Conservation (phyloP, 2,888 invertebrate genomes). For the Diploptera punctata region DNA sequence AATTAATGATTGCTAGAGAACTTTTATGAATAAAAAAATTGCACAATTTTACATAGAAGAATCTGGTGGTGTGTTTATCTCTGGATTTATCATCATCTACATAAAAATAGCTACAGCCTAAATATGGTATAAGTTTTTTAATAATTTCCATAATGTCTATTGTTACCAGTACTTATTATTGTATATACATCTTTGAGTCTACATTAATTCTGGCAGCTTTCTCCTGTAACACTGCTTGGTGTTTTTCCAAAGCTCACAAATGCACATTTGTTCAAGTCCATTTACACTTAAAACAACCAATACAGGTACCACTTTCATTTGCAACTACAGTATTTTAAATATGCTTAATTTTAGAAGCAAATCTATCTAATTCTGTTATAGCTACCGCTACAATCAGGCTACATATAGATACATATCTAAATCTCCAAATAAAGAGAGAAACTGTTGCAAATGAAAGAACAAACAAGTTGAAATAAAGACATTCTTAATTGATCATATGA, state of each 20-base stretch:
- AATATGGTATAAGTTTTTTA: too few species aligned
- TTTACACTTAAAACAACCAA: neutral
- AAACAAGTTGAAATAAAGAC: neutral
- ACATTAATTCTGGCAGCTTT: neutral
- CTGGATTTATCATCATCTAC: too few species aligned
- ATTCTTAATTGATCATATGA: constrained; percentile 9
- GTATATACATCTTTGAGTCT: too few species aligned
- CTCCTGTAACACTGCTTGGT: neutral
- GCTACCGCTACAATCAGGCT: neutral
- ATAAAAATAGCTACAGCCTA: too few species aligned
- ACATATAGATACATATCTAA: neutral
- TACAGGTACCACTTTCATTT: neutral
- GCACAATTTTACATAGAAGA: too few species aligned
- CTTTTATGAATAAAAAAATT: too few species aligned
- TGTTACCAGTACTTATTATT: too few species aligned
- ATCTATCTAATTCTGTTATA: too few species aligned
- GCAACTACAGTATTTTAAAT: constrained; percentile 4
- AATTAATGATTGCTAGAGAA: too few species aligned
- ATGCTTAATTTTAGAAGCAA: too few species aligned
- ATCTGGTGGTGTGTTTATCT: too few species aligned
- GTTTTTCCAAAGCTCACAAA: neutral
- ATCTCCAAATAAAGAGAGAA: neutral
- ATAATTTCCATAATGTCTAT: too few species aligned
- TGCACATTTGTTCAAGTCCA: neutral
- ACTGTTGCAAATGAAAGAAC: neutral